These are phyloP conservation scores for Caenorhabditis sinica DNA, from an alignment of 2,888 invertebrate genomes.

Conservation along the genomic window DNA sequence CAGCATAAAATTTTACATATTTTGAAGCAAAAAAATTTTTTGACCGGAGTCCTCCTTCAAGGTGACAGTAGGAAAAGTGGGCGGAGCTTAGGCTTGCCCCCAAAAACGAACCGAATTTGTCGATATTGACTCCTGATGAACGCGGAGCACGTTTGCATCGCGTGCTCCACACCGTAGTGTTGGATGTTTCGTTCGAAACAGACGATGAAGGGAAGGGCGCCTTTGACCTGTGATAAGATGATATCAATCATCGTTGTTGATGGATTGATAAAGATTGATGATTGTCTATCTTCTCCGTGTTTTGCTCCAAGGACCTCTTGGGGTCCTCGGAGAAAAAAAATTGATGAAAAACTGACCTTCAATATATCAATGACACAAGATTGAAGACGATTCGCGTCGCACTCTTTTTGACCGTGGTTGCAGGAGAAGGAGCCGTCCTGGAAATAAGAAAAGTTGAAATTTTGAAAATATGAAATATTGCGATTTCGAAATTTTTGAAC, in stretches of 20 bases:
- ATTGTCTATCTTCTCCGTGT: not conserved
- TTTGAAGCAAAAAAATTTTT: too few relatives aligned
- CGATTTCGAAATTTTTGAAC: not conserved
- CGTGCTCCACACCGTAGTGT: constrained; percentile 74
- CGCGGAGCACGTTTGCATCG: constrained; percentile 79
- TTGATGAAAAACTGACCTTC: constrained; percentile 51
- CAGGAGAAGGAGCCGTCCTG: constrained; percentile 83
- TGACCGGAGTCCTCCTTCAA: too few relatives aligned
- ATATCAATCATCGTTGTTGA: constrained; percentile 10
- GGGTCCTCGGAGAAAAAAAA: too few relatives aligned
- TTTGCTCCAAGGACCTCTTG: too few relatives aligned
- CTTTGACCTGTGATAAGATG: constrained; percentile 72
- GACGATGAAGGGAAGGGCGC: constrained; percentile 79
- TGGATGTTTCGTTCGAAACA: constrained; percentile 77
- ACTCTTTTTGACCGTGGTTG: constrained; percentile 83
- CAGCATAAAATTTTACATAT: too few relatives aligned
- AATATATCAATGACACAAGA: constrained; percentile 81
- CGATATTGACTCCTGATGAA: constrained; percentile 80
- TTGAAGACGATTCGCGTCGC: constrained; percentile 83
- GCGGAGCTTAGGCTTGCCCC: not conserved
- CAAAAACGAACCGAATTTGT: constrained; percentile 77
- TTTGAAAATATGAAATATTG: not conserved
- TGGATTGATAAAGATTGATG: not conserved
- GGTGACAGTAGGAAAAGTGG: not conserved
- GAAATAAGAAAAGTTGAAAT: constrained; percentile 19